phyloP scores from a whole-genome alignment of 1,140 invertebrate genomes.

The Lepidurus packardi region DNA sequence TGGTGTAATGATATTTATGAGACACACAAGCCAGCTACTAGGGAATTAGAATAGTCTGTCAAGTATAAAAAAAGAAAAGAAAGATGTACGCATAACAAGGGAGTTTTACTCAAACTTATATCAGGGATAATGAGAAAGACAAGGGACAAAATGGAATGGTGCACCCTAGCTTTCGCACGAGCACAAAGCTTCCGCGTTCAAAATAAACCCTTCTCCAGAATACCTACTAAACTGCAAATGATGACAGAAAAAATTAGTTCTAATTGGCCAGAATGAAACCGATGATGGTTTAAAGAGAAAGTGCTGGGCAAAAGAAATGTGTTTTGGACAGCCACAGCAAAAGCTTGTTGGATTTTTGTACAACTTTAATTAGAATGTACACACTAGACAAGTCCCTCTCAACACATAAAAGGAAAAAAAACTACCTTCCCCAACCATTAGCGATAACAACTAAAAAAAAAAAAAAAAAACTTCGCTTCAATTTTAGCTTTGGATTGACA shows the following conservation, averaged over 20 bases:
- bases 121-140: slow-evolving; percentile 14
- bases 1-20: slow-evolving; percentile 13
- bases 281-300: not conserved
- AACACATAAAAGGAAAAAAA: not conserved
- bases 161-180: not conserved
- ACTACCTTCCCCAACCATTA: slow-evolving; percentile 8
- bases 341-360: slow-evolving; percentile 19
- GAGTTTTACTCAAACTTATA: slow-evolving; percentile 5
- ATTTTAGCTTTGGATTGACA: not conserved
- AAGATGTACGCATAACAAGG: not conserved
- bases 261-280: not conserved
- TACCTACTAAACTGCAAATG: not conserved
- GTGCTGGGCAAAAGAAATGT: not conserved
- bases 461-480: not conserved
- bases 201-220: not conserved
- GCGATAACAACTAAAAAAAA: not conserved
- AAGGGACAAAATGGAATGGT: slow-evolving; percentile 18
- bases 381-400: not conserved
- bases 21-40: slow-evolving; percentile 13
- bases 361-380: slow-evolving; percentile 19
- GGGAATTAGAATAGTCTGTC: not conserved
- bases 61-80: not conserved
- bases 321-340: slow-evolving; percentile 12
- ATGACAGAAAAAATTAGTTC: not conserved
- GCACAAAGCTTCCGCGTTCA: not conserved